These are phyloP conservation scores for Nilaparvata lugens DNA, from an alignment of 1,140 invertebrate genomes.

Conservation along the genomic window DNA sequence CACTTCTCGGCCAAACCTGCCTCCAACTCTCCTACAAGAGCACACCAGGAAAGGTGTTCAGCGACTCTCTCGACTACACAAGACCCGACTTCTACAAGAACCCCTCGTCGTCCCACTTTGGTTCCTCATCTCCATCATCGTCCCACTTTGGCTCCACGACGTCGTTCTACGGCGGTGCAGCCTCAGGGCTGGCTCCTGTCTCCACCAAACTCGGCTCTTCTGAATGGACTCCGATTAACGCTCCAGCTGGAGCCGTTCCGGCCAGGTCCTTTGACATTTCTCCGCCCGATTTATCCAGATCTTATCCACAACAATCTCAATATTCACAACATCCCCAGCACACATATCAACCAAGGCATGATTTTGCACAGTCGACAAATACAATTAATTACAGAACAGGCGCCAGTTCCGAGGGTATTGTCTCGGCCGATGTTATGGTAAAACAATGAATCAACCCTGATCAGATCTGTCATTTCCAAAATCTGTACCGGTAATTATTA, in stretches of 20 bases:
- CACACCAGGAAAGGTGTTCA: not conserved
- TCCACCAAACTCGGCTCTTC: not conserved
- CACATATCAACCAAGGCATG: not conserved
- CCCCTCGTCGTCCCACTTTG: not conserved
- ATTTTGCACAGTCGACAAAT: not conserved
- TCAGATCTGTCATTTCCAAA: too few relatives aligned
- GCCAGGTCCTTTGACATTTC: slow-evolving; percentile 24
- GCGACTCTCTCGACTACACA: not conserved
- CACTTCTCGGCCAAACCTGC: not conserved
- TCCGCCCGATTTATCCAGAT: slow-evolving; percentile 22
- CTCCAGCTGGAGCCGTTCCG: slow-evolving; percentile 26
- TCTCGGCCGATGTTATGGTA: slow-evolving; percentile 24
- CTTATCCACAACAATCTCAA: too few relatives aligned
- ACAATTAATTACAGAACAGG: not conserved
- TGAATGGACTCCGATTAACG: slow-evolving; percentile 28
- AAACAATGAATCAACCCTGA: slow-evolving; percentile 19
- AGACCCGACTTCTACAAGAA: not conserved
- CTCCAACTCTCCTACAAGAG: not conserved
- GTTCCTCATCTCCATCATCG: not conserved
- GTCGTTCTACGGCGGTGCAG: not conserved
- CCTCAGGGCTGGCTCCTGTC: too few relatives aligned
- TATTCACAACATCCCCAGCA: not conserved
- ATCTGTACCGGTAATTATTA: too few relatives aligned
- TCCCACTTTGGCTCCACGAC: too few relatives aligned
- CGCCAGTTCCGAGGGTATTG: slow-evolving; percentile 20